Percentiles rank a stretch among this genome's conserved stretches.
These are phyloP conservation scores for Exephanes ischioxanthus DNA, from an alignment of 2,888 invertebrate species.

Conservation along the genomic window DNA sequence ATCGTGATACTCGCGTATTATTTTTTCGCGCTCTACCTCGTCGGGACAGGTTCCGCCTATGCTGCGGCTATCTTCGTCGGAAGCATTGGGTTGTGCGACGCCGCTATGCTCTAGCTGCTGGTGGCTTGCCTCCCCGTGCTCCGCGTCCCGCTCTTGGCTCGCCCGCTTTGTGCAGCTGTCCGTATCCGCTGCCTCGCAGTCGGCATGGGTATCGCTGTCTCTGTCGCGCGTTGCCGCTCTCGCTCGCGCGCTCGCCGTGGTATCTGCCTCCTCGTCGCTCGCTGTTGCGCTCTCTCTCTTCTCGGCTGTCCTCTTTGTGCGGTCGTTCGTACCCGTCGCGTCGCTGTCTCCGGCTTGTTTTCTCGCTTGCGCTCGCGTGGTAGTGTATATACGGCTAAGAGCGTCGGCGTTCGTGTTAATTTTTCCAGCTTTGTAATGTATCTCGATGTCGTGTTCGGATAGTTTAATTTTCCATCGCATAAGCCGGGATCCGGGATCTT, in stretches of 20 bases:
- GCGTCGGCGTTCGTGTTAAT: not conserved
- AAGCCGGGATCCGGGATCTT: not conserved
- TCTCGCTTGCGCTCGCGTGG: not conserved
- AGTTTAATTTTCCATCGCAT: not conserved
- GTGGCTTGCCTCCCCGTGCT: not conserved
- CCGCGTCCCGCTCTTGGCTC: not conserved
- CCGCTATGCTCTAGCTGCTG: not conserved
- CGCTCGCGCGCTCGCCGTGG: not conserved
- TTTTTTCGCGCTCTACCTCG: not conserved
- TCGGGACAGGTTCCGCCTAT: not conserved
- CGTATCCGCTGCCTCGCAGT: not conserved
- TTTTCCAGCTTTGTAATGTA: not conserved
- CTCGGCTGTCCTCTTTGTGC: conserved; percentile 13
- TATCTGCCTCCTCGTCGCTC: too few relatives aligned
- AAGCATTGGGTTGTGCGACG: too few relatives aligned
- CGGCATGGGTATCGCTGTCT: not conserved
- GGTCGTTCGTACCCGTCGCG: not conserved
- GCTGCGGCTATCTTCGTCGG: not conserved
- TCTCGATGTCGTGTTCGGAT: not conserved
- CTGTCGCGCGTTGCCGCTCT: not conserved
- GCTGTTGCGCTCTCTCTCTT: not conserved
- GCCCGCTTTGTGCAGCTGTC: not conserved
- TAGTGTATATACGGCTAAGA: not conserved
- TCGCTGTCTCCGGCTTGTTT: too few relatives aligned
- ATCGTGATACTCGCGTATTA: conserved; percentile 56